These are phyloP conservation scores for Stomatorhinus ivindoensis DNA, from an alignment of 2,113 vertebrate genomes.

Conservation along the genomic window DNA sequence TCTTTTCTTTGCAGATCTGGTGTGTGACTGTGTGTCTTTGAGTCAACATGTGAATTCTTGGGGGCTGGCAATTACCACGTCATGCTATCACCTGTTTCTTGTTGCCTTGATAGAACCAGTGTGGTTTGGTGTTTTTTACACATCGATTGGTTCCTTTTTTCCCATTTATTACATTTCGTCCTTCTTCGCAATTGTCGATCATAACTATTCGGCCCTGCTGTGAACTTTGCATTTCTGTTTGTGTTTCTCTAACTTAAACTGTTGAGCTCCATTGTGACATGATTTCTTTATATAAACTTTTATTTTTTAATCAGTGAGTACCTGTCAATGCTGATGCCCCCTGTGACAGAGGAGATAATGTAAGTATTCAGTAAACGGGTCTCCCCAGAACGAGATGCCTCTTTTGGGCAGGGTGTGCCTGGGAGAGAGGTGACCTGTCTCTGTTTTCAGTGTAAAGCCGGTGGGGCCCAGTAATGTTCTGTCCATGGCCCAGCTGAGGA, in stretches of 20 bases:
- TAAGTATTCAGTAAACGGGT: slow-evolving; percentile 54
- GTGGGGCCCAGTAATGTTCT: slow-evolving; percentile 89
- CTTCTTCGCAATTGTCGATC: background rate
- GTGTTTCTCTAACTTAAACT: background rate
- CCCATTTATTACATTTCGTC: background rate
- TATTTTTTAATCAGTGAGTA: slow-evolving; percentile 69
- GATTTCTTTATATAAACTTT: background rate
- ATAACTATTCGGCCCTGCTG: background rate
- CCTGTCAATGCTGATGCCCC: slow-evolving; percentile 92
- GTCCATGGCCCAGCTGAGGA: slow-evolving; percentile 94
- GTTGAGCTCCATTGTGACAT: background rate
- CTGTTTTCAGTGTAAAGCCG: slow-evolving; percentile 66
- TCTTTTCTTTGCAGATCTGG: no score
- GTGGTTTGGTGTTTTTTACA: no score
- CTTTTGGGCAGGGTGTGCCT: background rate
- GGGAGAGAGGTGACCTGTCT: background rate
- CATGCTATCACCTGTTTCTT: no score
- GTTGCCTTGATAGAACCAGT: no score
- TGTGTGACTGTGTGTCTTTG: no score
- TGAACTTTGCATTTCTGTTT: background rate
- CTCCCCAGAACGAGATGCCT: background rate
- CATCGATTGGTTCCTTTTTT: no score
- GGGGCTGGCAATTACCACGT: no score
- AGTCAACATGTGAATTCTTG: no score
- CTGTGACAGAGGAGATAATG: slow-evolving; percentile 80